Evolutionary conservation across 2,888 invertebrate genomes (phyloP), one percentile per base, ranked within the genome.

Genomic region (Cosmia trapezina): DNA sequence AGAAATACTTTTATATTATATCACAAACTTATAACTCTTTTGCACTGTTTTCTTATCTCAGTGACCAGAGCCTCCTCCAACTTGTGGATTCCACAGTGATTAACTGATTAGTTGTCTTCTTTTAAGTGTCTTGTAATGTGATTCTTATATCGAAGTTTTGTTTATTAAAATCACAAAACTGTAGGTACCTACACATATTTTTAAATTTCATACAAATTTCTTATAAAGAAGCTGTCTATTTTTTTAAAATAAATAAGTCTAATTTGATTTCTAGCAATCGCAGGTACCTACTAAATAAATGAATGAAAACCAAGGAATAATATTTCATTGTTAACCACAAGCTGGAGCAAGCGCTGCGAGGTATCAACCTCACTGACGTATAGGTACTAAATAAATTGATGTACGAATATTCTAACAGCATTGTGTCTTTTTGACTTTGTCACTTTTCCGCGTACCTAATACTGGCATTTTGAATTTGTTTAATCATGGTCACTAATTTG

Each of bases 401-500:
- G 67, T 77, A 76, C 60, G 71, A 82, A 70, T 33, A 73, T 64
- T 63, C 75, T 78, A 83, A 80, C 81, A 85, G 81, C 87, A 83
- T 85, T 84, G 73, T 80, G 76, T 79, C 63, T 37, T 63, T 63
- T 63, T 63, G 49, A 82, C 74, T 68, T 83, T 86, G 72, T 73
- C 83, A 83, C 80, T 86, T 85, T 84, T 78, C 79, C 73, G 83
- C 80, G 83, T 85, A 86, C 62, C 73, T 83, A 80, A 78, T 80
- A 83, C 64, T 84, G 77, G 90, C 87, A 88, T 89, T 87, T 85
- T 83, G 74, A 85, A 85, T 83, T 81, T 86, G 80, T 84, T 70
- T 76, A 76, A 79, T 81, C 81, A 78, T 87, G 80, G 88, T 88
- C 86, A 90, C 91, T 91, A 91, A 91, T 90, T 86, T 85, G 83